Percentiles rank a stretch among this genome's conserved stretches.
Evolutionary conservation across 2,888 invertebrate species (phyloP).

Genomic region (Laspeyria flexula): DNA sequence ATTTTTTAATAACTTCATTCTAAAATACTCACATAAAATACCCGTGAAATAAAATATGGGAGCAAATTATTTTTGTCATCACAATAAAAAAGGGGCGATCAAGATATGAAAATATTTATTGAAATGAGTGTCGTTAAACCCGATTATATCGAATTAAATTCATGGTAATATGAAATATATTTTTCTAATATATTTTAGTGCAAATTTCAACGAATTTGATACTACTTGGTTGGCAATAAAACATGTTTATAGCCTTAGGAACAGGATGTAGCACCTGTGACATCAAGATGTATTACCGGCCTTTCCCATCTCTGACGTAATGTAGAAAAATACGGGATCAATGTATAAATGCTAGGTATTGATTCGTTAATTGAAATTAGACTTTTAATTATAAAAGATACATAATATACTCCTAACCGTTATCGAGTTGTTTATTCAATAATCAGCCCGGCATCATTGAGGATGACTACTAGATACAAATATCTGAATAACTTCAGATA

Average conservation of each 20-base stretch:
- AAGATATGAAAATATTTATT: not conserved
- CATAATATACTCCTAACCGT: too few species aligned
- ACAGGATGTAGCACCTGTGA: constrained; percentile 12
- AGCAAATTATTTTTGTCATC: not conserved
- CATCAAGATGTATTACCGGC: constrained; percentile 2
- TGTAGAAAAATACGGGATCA: not conserved
- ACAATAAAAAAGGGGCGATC: not conserved
- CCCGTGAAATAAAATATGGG: too few species aligned
- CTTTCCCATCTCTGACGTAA: not conserved
- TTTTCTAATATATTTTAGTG: constrained; percentile 5
- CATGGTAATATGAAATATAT: not conserved
- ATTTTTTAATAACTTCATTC: too few species aligned
- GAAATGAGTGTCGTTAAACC: not conserved
- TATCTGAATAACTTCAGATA: too few species aligned
- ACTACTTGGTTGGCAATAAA: constrained; percentile 8
- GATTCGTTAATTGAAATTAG: too few species aligned
- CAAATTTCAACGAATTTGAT: constrained; percentile 10
- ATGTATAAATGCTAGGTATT: too few species aligned
- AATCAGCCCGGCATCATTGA: too few species aligned
- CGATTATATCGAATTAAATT: not conserved
- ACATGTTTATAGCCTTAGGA: constrained; percentile 1
- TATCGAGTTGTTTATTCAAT: too few species aligned
- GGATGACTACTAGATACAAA: too few species aligned
- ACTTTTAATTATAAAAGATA: too few species aligned
- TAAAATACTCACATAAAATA: too few species aligned